Evolutionary conservation across 2,888 invertebrate genomes (phyloP).

Genomic region (Tetranychus piercei): DNA sequence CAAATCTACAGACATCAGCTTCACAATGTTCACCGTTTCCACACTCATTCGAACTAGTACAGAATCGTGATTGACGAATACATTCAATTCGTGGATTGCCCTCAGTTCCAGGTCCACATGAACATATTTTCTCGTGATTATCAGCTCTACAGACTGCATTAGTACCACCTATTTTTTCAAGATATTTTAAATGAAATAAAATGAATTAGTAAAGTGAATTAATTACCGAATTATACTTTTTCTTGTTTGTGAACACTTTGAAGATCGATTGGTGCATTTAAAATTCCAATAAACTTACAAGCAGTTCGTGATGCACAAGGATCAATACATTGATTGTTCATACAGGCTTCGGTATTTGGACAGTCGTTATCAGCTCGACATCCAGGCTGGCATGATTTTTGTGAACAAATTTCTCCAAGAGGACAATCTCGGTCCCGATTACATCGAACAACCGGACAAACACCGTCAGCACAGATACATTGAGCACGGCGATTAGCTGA

Average conservation of each 20-base stretch:
- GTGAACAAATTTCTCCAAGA: constrained; percentile 66
- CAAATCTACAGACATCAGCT: constrained; percentile 26
- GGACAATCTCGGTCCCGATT: constrained; percentile 66
- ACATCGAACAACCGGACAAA: constrained; percentile 58
- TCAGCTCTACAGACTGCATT: constrained; percentile 55
- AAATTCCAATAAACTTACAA: too few species aligned
- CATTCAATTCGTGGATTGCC: constrained; percentile 48
- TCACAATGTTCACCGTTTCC: constrained; percentile 28
- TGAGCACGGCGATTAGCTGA: constrained; percentile 50
- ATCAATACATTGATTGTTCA: constrained; percentile 59
- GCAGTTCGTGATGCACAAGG: constrained; percentile 55
- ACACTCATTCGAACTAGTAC: constrained; percentile 26
- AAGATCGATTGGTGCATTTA: too few species aligned
- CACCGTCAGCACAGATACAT: constrained; percentile 48
- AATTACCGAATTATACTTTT: constrained; percentile 47
- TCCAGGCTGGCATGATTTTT: constrained; percentile 53
- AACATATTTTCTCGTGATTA: constrained; percentile 52
- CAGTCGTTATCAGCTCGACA: constrained; percentile 65
- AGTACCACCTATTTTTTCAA: constrained; percentile 58
- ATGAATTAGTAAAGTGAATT: too few species aligned
- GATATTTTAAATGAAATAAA: constrained; percentile 20
- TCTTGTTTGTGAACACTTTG: constrained; percentile 51
- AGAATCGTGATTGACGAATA: constrained; percentile 15
- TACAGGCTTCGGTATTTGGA: constrained; percentile 49
- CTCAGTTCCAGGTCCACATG: constrained; percentile 57